Percentiles rank a stretch among this genome's conserved stretches.
Conservation (phyloP, 2,797 vertebrate species). For the Simalia tracyae region DNA sequence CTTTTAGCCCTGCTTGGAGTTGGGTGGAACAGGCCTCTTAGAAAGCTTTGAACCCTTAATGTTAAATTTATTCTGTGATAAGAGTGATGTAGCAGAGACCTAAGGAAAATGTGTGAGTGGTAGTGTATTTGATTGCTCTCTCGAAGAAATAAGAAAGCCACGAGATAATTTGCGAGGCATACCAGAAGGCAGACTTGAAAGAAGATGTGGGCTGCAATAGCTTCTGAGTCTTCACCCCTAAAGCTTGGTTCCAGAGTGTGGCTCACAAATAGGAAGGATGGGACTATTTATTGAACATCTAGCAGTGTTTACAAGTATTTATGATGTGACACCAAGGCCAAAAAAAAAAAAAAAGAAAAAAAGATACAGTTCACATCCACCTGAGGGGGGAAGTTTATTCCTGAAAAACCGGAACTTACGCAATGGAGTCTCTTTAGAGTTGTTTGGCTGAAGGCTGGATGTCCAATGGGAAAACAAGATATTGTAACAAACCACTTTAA, state of each 20-base stretch:
- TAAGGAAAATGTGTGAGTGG: background rate
- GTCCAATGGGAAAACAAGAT: background rate
- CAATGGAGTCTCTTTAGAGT: background rate
- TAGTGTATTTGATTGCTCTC: background rate
- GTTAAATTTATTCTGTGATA: background rate
- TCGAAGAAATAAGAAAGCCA: background rate
- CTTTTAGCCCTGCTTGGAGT: background rate
- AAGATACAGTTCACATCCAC: background rate
- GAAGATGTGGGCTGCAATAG: background rate
- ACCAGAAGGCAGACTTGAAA: background rate
- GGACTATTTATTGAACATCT: background rate
- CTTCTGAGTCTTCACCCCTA: background rate
- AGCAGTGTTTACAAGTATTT: background rate
- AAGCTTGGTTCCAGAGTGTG: background rate
- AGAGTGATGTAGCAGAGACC: background rate
- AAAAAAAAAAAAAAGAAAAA: background rate
- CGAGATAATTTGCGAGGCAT: background rate
- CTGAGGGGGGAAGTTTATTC: background rate
- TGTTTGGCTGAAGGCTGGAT: background rate
- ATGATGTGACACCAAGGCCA: background rate
- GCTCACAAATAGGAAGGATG: background rate
- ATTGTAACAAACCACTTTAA: background rate
- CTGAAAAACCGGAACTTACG: background rate
- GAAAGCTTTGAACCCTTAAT: background rate
- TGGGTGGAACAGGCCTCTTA: background rate